phyloP scores from a whole-genome alignment of 2,113 vertebrate species.

The Pollachius pollachius region DNA sequence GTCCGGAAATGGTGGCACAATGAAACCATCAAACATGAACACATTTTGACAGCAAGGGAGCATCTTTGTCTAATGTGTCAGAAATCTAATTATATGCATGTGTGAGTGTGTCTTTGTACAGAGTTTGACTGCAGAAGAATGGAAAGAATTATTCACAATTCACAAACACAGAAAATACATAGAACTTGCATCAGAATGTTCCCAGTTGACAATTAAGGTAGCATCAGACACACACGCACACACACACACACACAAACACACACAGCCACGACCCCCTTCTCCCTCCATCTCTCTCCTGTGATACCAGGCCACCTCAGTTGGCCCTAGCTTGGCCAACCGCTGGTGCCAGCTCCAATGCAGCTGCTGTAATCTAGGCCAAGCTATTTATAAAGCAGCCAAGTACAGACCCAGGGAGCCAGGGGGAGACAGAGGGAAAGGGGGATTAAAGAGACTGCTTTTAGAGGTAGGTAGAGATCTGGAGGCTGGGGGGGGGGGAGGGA shows the following conservation, averaged over 20 bases:
- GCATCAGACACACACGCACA: not conserved
- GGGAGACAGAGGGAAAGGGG: conserved; percentile 54
- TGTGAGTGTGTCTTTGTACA: no score
- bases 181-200: no score
- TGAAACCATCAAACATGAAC: no score
- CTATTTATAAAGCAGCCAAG: conserved; percentile 77
- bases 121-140: no score
- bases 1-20: no score
- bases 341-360: conserved; percentile 73
- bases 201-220: no score
- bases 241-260: conserved; percentile 14
- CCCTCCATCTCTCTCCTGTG: no score
- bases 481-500: not conserved
- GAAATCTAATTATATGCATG: no score
- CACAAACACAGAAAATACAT: no score
- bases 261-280: conserved; percentile 15
- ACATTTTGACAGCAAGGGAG: no score
- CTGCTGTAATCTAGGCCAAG: conserved; percentile 77
- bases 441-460: conserved; percentile 43
- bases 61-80: no score
- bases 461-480: conserved; percentile 32
- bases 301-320: conserved; percentile 50
- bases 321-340: conserved; percentile 46
- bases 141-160: no score
- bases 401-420: conserved; percentile 51